Conservation (phyloP, 2,888 invertebrate species). For the Smittia aterrima region DNA sequence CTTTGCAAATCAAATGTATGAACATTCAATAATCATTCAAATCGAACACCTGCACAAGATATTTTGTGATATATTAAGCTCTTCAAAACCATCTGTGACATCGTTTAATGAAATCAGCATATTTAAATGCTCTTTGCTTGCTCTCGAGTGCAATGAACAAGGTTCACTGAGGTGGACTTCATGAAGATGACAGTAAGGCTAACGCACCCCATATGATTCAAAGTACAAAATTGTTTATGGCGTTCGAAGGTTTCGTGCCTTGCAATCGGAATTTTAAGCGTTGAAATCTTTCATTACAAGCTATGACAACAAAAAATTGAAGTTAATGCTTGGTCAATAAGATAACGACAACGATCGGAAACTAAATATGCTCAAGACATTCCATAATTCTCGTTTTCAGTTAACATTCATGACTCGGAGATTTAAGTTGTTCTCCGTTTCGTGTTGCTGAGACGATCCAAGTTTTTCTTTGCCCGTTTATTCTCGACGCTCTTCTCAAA, state of each 20-base stretch:
- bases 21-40: no score
- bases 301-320: no score
- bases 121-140: no score
- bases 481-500: neutral
- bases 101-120: no score
- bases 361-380: slow-evolving; percentile 2
- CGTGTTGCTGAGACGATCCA: neutral
- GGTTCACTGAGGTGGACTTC: no score
- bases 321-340: neutral
- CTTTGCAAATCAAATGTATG: no score
- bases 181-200: neutral
- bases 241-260: neutral
- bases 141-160: neutral
- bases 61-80: neutral
- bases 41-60: neutral
- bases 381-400: neutral
- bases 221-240: neutral
- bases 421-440: neutral
- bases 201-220: neutral
- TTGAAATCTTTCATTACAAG: neutral
- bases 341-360: neutral
- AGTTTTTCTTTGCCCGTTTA: neutral
- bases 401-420: neutral
- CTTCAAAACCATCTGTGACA: no score
- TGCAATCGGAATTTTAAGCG: neutral